Percentiles rank a stretch among this genome's conserved stretches.
phyloP scores from a whole-genome alignment of 1,140 invertebrate species.

The Drosophila insularis region DNA sequence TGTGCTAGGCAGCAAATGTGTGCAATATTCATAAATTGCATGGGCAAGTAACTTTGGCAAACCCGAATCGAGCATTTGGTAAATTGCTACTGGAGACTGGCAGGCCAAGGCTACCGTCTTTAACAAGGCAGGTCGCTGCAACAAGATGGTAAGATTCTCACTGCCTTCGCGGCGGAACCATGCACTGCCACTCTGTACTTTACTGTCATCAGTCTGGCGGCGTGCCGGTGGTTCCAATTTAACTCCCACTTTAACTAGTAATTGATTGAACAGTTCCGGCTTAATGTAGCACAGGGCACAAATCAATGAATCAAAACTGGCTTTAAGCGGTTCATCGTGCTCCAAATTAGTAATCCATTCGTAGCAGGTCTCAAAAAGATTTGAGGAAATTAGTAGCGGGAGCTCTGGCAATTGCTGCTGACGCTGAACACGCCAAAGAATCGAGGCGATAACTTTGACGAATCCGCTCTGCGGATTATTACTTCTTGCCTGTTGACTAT shows the following conservation, averaged over 20 bases:
- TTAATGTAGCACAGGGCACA: constrained; percentile 93
- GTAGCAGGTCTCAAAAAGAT: constrained; percentile 89
- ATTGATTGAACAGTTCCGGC: constrained; percentile 88
- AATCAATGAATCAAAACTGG: constrained; percentile 87
- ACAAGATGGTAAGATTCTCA: constrained; percentile 83
- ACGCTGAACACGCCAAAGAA: constrained; percentile 91
- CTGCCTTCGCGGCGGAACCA: constrained; percentile 84
- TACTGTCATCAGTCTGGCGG: constrained; percentile 88
- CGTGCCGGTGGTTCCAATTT: constrained; percentile 78
- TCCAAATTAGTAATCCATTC: constrained; percentile 89
- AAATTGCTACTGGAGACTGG: constrained; percentile 89
- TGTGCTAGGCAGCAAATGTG: constrained; percentile 44
- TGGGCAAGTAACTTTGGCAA: constrained; percentile 87
- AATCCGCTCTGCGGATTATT: constrained; percentile 82
- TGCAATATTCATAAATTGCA: constrained; percentile 85
- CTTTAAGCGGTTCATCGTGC: constrained; percentile 88
- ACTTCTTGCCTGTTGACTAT: constrained; percentile 63
- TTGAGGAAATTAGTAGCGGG: constrained; percentile 86
- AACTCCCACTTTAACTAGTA: constrained; percentile 90
- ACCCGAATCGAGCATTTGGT: constrained; percentile 89
- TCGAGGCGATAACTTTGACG: constrained; percentile 87
- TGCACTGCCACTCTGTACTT: constrained; percentile 84
- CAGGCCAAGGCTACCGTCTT: constrained; percentile 89
- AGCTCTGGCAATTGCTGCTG: constrained; percentile 85
- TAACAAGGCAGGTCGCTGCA: constrained; percentile 86